Evolutionary conservation across 1,140 invertebrate genomes (phyloP), one percentile per base, ranked within the genome.

Genomic region (Pararge aegeria): DNA sequence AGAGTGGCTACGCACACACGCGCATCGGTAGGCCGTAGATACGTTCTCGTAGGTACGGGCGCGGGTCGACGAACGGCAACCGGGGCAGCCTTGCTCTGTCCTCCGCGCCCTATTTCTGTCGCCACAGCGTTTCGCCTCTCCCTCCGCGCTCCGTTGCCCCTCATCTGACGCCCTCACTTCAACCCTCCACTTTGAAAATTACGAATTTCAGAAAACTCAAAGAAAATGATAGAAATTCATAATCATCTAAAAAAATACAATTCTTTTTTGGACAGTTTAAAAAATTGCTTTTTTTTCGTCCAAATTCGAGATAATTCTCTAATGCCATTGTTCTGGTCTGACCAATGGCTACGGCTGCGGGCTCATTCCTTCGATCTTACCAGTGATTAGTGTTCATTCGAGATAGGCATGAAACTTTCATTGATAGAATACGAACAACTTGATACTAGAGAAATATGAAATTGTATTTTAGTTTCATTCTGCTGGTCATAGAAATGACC

Each of bases 41-140:
- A 72, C 70, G 76, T 74, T 64, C 60, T 70, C 68, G 74, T 81
- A 78, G 78, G 70, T 77, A 80, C 69, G 67, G 64, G 69, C 66
- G 48, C 71, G 68, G 86, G 86, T 89, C 80, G 77, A 75, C 80
- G 86, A 71, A 79, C 86, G 78, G 54, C 73, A 89, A 87, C 83
- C 78, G 68, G 86, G 84, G 81, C 86, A 89, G 86, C 84, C 86
- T 89, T 89, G 86, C 81, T 87, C 83, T 87, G 86, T 87, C 86
- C 83, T 87, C 84, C 75, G 83, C 78, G 86, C 83, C 86, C 86
- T 89, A 89, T 89, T 87, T 89, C 81, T 89, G 81, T 85, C 81
- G 81, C 86, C 78, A 81, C 78, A 77, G 69, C 61, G 64, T 64
- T 67, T 59, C 68, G 5, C 62, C 67, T 70, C 70, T 55, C 59